Percentiles rank a stretch among this genome's conserved stretches.
Evolutionary conservation across 2,888 invertebrate species (phyloP).

Genomic region (Sphaerophoria rueppellii): DNA sequence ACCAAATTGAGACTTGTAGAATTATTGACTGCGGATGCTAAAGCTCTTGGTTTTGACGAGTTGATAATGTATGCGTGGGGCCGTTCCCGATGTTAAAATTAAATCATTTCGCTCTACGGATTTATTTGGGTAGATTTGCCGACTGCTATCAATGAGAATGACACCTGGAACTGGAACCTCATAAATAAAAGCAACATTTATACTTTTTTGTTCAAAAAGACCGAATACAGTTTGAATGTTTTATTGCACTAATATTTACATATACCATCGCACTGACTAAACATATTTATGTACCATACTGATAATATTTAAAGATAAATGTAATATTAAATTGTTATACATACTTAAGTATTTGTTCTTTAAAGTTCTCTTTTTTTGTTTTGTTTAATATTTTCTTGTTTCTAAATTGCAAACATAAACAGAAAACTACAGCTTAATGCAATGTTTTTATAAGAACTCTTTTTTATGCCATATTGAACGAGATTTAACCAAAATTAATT

Average conservation of each 20-base stretch:
- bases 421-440: constrained; percentile 9
- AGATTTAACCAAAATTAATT: no score
- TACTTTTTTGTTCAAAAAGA: constrained; percentile 44
- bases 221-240: constrained; percentile 52
- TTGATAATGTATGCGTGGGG: no score
- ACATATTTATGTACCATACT: constrained; percentile 48
- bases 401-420: not conserved
- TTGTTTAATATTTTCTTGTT: not conserved
- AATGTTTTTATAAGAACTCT: not conserved
- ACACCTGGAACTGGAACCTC: no score
- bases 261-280: constrained; percentile 54
- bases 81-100: no score
- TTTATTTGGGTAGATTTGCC: no score
- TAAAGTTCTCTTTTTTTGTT: not conserved
- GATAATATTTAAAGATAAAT: constrained; percentile 43
- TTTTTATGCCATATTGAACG: not conserved
- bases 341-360: not conserved
- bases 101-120: no score
- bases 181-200: not conserved
- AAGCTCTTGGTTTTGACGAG: no score
- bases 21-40: no score
- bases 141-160: no score
- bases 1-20: no score
- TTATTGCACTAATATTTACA: constrained; percentile 73
- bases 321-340: constrained; percentile 52